Base-by-base conservation (phyloP, 2,888 invertebrate species). In the Ecdyonurus torrentis region DNA sequence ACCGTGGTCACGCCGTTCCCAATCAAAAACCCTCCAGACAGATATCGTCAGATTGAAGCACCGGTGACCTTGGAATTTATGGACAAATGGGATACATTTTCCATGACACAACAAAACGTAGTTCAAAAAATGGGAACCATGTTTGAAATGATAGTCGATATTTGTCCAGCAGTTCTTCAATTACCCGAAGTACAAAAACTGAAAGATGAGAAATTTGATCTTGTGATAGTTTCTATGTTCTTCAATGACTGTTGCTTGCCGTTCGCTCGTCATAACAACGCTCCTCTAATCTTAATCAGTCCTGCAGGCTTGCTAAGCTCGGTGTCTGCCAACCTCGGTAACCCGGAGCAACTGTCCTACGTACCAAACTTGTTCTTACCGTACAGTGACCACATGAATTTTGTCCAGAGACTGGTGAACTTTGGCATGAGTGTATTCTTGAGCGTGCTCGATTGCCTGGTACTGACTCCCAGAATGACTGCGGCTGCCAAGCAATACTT, bases 351-450 rank as follows among this genome's bases (percentile, higher is more conserved):
- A 37, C 68, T 68, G 0, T 67, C 74, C 10, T 63, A 73, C 22
- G 72, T 71, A 23, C 74, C 75, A 2, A 71, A 72, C 63, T 25
- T 68, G 2, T 70, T 71, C 64, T 61, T 68, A 5, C 66, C 67
- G 1, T 69, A 66, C 60, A 63, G 67, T 5, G 65, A 66, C 7
- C 64, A 66, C 1, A 72, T 71, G 72, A 66, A 63, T 5, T 70
- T 71, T 61, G 24, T 18, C 19, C 66, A 72, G 62, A 67, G 72
- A 63, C 52, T 69, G 19, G 24, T 67, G 15, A 72, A 72, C 65
- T 65, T 68, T 18, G 62, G 68, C 23, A 52, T 63, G 52, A 50
- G 24, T 25, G 5, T 10, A 15, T 5, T 50, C n/a, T n/a, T 23
- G 20, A 10, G n/a, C 1, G 23, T 52, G 19, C 20, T 63, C 24